These are phyloP conservation scores for Adela reaumurella DNA, from an alignment of 2,888 invertebrate genomes.

Conservation along the genomic window DNA sequence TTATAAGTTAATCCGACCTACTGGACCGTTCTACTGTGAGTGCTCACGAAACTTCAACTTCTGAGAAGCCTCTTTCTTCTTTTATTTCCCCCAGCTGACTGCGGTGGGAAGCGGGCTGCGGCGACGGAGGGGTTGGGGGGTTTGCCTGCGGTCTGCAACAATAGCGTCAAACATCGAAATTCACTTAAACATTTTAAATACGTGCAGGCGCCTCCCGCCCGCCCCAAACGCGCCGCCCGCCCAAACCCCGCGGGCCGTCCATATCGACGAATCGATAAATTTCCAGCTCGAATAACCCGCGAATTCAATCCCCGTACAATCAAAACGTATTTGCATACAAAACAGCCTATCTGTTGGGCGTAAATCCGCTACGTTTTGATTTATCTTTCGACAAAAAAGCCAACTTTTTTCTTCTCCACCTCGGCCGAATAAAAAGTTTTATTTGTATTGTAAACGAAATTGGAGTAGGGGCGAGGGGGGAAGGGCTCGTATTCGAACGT, in stretches of 20 bases:
- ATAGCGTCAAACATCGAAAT: background rate
- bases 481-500: background rate
- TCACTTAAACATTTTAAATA: background rate
- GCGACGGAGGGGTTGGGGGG: background rate
- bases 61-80: too few relatives aligned
- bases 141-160: background rate
- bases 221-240: background rate
- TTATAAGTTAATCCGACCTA: too few relatives aligned
- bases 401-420: background rate
- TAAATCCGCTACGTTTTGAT: background rate
- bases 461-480: background rate
- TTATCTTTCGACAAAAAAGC: background rate
- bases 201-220: background rate
- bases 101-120: background rate
- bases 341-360: background rate
- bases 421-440: background rate
- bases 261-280: background rate
- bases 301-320: background rate
- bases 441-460: background rate
- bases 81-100: too few relatives aligned
- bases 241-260: background rate
- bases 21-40: too few relatives aligned
- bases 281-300: background rate
- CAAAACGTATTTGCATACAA: background rate
- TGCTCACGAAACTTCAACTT: too few relatives aligned